phyloP scores from a whole-genome alignment of 2,113 vertebrate species.

The Callionymus lyra region DNA sequence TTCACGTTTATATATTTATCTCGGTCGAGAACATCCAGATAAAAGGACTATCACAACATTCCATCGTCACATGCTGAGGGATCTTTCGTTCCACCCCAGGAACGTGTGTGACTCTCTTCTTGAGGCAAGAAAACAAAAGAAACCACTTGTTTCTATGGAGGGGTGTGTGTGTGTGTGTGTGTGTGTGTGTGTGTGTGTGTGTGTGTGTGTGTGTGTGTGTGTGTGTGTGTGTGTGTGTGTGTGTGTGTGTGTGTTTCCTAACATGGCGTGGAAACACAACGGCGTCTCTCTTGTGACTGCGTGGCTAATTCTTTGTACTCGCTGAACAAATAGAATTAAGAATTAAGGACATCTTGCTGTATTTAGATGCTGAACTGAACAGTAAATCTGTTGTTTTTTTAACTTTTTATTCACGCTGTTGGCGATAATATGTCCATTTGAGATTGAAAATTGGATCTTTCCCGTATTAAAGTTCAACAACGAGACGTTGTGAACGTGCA shows the following conservation, averaged over 20 bases:
- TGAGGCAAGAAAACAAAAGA: conserved; percentile 49
- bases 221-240: conserved; percentile 29
- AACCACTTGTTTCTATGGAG: conserved; percentile 38
- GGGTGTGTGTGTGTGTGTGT: conserved; percentile 42
- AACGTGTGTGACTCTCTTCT: conserved; percentile 46
- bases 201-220: conserved; percentile 31
- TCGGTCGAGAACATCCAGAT: too few relatives aligned
- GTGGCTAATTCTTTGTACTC: conserved; percentile 31
- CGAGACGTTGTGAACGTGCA: too few relatives aligned
- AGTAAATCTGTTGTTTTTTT: too few relatives aligned
- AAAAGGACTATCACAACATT: conserved; percentile 31
- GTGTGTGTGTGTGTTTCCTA: conserved; percentile 14
- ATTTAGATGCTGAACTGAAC: too few relatives aligned
- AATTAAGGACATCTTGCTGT: conserved; percentile 9
- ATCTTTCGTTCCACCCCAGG: conserved; percentile 46
- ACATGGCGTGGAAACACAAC: conserved; percentile 45
- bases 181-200: conserved; percentile 5
- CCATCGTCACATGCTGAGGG: conserved; percentile 31
- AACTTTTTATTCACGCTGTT: too few relatives aligned
- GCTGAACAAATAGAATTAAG: conserved; percentile 28
- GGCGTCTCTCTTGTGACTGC: conserved; percentile 26
- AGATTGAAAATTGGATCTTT: too few relatives aligned
- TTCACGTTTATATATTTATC: too few relatives aligned
- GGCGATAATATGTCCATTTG: too few relatives aligned
- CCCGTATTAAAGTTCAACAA: too few relatives aligned